Evolutionary conservation across 1,140 invertebrate genomes (phyloP).

Genomic region (Achatina immaculata): DNA sequence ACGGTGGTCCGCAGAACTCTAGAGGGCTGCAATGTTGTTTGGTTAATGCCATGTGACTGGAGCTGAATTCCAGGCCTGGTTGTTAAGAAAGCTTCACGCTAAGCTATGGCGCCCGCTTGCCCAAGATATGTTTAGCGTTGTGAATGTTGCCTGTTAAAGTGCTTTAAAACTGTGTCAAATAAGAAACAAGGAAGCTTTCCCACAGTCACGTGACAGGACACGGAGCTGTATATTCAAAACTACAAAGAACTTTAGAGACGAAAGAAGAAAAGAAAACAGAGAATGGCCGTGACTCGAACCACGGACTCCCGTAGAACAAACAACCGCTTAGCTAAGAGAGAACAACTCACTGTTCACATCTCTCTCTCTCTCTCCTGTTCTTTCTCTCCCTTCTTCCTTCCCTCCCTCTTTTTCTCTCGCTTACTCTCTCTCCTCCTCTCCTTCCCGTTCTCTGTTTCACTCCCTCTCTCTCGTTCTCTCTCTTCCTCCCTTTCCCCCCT

Average conservation of each 20-base stretch:
- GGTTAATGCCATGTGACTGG: slow-evolving; percentile 9
- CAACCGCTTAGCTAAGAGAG: no score
- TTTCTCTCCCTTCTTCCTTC: slow-evolving; percentile 5
- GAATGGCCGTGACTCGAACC: no score
- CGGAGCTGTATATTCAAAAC: no score
- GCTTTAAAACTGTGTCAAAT: background rate
- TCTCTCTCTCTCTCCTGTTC: background rate
- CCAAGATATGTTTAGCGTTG: background rate
- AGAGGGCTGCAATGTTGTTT: background rate
- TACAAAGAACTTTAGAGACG: no score
- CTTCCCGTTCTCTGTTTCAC: no score
- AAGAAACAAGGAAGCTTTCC: background rate
- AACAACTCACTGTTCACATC: background rate
- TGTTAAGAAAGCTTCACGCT: background rate
- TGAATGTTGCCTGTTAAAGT: background rate
- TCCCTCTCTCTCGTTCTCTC: no score
- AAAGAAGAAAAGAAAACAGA: no score
- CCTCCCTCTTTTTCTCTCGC: slow-evolving; percentile 17
- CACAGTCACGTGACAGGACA: background rate
- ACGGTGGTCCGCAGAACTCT: background rate
- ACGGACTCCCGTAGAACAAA: no score
- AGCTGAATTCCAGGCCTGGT: background rate
- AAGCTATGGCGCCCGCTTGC: slow-evolving; percentile 12
- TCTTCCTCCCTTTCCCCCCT: background rate
- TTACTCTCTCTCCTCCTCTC: background rate